phyloP scores from a whole-genome alignment of 2,113 vertebrate species.

The Zapus hudsonius region DNA sequence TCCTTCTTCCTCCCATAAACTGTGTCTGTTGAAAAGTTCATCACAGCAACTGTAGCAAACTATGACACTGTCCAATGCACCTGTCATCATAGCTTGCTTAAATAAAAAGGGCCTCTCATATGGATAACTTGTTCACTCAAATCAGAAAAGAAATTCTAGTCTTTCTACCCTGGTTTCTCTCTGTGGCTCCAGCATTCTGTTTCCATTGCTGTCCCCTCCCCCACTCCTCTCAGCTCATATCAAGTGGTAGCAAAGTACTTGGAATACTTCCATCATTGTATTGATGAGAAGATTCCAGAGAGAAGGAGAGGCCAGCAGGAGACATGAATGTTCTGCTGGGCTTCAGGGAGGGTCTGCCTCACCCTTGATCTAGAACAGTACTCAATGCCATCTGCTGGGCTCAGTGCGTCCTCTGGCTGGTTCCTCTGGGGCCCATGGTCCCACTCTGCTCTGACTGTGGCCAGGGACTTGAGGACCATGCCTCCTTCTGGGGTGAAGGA shows the following conservation, averaged over 20 bases:
- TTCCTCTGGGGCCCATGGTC: neutral
- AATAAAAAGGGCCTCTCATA: neutral
- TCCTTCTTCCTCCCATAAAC: too few species aligned
- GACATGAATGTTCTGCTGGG: neutral
- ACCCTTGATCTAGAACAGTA: neutral
- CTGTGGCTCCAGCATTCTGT: rapidly evolving
- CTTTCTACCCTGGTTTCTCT: neutral
- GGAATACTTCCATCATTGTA: neutral
- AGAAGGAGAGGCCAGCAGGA: neutral
- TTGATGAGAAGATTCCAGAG: neutral
- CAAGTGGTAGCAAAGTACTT: too few species aligned
- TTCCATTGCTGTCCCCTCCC: rapidly evolving
- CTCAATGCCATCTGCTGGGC: neutral
- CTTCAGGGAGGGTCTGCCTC: neutral
- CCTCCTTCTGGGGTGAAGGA: neutral
- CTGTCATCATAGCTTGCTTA: neutral
- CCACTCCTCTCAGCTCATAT: neutral
- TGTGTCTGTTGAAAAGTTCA: too few species aligned
- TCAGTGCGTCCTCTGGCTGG: neutral
- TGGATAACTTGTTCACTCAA: neutral
- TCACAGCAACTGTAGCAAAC: too few species aligned
- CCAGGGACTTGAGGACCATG: too few species aligned
- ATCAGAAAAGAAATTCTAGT: neutral
- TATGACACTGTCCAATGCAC: neutral
- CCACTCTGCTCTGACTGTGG: neutral